Evolutionary conservation across 1,140 invertebrate genomes (phyloP).

Genomic region (Physella acuta): DNA sequence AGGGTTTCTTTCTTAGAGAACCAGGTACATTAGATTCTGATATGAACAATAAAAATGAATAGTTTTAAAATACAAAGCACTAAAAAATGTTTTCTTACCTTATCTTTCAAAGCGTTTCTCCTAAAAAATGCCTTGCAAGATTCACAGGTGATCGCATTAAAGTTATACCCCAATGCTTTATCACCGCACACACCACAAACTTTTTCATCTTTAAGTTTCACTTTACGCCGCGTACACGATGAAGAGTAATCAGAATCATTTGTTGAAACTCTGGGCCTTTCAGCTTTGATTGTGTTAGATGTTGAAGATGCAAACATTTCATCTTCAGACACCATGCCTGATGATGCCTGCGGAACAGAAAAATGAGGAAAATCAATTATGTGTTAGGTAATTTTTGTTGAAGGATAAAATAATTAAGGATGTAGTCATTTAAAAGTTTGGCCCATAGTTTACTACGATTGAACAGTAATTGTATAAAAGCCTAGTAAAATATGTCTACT

Average conservation of each 20-base stretch:
- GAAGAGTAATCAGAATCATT: background rate
- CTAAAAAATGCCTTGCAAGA: slow-evolving; percentile 96
- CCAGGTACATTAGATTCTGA: too few relatives aligned
- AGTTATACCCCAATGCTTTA: slow-evolving; percentile 89
- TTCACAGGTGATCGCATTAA: slow-evolving; percentile 94
- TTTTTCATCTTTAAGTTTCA: slow-evolving; percentile 41
- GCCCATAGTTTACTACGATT: too few relatives aligned
- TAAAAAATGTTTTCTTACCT: slow-evolving; percentile 63
- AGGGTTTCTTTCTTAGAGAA: too few relatives aligned
- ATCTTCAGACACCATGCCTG: slow-evolving; percentile 23
- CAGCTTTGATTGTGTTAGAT: background rate
- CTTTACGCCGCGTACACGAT: background rate
- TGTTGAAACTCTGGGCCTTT: background rate
- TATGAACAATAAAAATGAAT: too few relatives aligned
- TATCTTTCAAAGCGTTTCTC: slow-evolving; percentile 86
- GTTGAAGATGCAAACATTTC: slow-evolving; percentile 20
- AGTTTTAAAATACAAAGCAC: too few relatives aligned
- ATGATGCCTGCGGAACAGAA: too few relatives aligned
- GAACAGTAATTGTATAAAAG: too few relatives aligned
- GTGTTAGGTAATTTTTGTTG: too few relatives aligned
- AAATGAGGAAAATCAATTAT: too few relatives aligned
- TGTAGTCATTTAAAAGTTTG: too few relatives aligned
- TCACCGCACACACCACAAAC: slow-evolving; percentile 78
- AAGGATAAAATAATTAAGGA: too few relatives aligned
- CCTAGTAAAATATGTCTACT: too few relatives aligned